Evolutionary conservation across 2,888 invertebrate species (phyloP).

Genomic region (Cryptocheilus praepositus): DNA sequence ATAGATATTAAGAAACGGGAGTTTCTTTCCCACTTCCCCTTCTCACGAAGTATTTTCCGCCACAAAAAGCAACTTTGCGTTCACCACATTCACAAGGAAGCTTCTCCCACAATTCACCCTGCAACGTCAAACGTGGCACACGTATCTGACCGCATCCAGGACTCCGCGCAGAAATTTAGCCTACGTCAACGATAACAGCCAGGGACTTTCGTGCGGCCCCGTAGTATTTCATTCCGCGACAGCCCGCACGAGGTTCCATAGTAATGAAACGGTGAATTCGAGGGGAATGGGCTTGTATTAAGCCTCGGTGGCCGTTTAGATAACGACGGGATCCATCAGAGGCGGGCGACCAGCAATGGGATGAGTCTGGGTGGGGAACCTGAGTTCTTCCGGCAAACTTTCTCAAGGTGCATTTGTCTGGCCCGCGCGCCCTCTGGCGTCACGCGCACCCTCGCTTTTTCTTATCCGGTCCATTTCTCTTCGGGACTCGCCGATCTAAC

Average conservation of each 20-base stretch:
- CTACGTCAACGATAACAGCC: too few species aligned
- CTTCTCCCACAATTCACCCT: too few species aligned
- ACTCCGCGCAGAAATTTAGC: too few species aligned
- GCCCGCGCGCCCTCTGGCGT: background rate
- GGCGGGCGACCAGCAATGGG: background rate
- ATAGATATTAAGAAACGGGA: too few species aligned
- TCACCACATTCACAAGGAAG: too few species aligned
- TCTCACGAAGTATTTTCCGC: too few species aligned
- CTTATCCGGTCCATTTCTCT: background rate
- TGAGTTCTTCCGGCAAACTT: constrained; percentile 5
- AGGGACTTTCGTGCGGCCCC: background rate
- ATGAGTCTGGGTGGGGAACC: background rate
- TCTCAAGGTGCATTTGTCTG: constrained; percentile 10
- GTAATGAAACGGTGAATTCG: constrained; percentile 21
- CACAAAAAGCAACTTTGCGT: too few species aligned
- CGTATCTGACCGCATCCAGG: too few species aligned
- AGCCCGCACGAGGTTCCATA: constrained; percentile 6
- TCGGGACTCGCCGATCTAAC: background rate
- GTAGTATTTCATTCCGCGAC: constrained; percentile 27
- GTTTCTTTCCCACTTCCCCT: too few species aligned
- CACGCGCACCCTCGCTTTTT: background rate
- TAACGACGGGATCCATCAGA: constrained; percentile 51
- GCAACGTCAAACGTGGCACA: too few species aligned
- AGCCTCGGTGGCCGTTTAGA: constrained; percentile 46
- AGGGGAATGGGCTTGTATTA: constrained; percentile 35